phyloP scores from a whole-genome alignment of 2,888 invertebrate species.

The Cataglyphis altisquamis region DNA sequence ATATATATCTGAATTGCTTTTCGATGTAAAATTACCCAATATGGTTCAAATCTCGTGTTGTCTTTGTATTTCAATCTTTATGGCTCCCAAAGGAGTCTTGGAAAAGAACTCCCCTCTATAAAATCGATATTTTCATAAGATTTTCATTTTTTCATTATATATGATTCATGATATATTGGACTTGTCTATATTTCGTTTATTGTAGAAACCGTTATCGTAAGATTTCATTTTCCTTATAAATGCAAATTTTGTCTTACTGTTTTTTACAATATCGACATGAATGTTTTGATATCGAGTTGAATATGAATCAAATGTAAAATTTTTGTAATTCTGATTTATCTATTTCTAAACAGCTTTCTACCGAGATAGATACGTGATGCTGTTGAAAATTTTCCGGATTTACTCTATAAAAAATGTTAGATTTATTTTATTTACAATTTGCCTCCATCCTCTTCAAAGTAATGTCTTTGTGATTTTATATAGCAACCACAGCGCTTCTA shows the following conservation, averaged over 20 bases:
- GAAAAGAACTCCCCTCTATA: constrained; percentile 16
- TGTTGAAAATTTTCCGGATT: no score
- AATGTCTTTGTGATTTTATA: no score
- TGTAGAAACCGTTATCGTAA: neutral
- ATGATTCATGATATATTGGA: constrained; percentile 9
- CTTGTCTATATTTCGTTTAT: neutral
- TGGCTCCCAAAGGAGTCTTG: neutral
- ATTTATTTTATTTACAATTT: no score
- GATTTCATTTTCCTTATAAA: neutral
- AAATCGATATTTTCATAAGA: constrained; percentile 31
- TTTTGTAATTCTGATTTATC: constrained; percentile 1
- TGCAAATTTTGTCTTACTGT: neutral
- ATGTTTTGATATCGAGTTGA: neutral
- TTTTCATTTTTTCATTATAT: constrained; percentile 26
- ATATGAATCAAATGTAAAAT: constrained; percentile 22
- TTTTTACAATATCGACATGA: neutral
- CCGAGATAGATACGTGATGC: neutral
- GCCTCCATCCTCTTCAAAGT: no score
- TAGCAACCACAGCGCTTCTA: neutral
- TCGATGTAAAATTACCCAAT: constrained; percentile 13
- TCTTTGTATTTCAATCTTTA: constrained; percentile 31
- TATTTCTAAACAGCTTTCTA: constrained; percentile 5
- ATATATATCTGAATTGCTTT: constrained; percentile 8
- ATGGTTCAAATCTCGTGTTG: constrained; percentile 14
- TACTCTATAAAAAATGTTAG: no score